Percentiles rank a stretch among this genome's conserved stretches.
Evolutionary conservation across 2,888 invertebrate species (phyloP).

Genomic region (Hydriomena furcata): DNA sequence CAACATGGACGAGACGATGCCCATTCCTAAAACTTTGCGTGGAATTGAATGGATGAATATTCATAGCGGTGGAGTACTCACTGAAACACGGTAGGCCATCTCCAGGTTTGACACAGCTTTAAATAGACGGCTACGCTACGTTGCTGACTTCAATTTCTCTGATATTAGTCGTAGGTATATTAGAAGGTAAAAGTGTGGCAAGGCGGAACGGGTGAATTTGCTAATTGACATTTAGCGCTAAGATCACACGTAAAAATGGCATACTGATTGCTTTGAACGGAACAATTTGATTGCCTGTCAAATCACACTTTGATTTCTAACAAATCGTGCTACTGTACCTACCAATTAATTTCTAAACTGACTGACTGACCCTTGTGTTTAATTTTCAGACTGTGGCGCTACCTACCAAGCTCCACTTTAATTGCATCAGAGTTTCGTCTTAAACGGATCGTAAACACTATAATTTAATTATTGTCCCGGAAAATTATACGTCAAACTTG

Average conservation of each 20-base stretch:
- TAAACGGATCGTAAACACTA: slow-evolving; percentile 49
- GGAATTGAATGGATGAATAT: slow-evolving; percentile 36
- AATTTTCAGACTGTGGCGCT: slow-evolving; percentile 1
- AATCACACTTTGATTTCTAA: too few relatives aligned
- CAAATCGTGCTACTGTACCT: too few relatives aligned
- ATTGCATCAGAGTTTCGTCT: slow-evolving; percentile 49
- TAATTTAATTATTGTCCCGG: slow-evolving; percentile 36
- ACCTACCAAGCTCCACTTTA: slow-evolving; percentile 34
- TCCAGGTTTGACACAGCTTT: slow-evolving; percentile 9
- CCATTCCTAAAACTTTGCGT: slow-evolving; percentile 25
- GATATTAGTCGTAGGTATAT: too few relatives aligned
- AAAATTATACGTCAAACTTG: slow-evolving; percentile 36
- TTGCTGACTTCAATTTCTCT: too few relatives aligned
- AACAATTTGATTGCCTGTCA: too few relatives aligned
- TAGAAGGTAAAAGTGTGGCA: too few relatives aligned
- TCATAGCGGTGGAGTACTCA: slow-evolving; percentile 38
- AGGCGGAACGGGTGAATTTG: too few relatives aligned
- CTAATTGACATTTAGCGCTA: too few relatives aligned
- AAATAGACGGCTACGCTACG: neutral
- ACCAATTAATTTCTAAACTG: neutral
- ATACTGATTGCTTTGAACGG: too few relatives aligned
- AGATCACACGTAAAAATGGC: too few relatives aligned
- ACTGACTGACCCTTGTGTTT: neutral
- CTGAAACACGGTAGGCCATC: slow-evolving; percentile 26
- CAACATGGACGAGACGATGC: slow-evolving; percentile 25